Conservation (phyloP, 2,888 invertebrate genomes). For the Belgica antarctica region DNA sequence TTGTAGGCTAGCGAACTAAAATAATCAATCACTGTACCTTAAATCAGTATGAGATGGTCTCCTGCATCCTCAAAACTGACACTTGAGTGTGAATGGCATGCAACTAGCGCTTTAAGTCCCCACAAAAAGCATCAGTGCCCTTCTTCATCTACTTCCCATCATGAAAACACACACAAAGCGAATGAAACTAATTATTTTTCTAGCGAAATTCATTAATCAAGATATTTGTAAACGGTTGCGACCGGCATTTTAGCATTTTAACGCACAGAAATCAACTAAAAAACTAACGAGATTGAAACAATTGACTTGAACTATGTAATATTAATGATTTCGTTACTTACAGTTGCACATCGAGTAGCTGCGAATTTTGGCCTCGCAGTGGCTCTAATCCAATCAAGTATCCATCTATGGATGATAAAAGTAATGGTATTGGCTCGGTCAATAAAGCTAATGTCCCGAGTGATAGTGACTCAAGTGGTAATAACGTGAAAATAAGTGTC, state of each 20-base stretch:
- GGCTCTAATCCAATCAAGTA: constrained; percentile 46
- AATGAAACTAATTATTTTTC: constrained; percentile 8
- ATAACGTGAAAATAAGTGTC: constrained; percentile 34
- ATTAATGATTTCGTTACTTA: constrained; percentile 31
- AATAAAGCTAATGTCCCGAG: constrained; percentile 17
- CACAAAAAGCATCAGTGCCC: background rate
- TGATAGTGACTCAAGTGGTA: constrained; percentile 41
- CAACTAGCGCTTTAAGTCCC: background rate
- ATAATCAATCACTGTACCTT: constrained; percentile 7
- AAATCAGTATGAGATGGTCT: background rate
- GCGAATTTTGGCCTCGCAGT: constrained; percentile 65
- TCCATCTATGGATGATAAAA: constrained; percentile 15
- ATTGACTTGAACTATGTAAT: too few relatives aligned
- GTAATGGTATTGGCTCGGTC: background rate
- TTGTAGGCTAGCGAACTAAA: background rate
- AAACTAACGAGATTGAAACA: too few relatives aligned
- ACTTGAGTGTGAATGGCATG: constrained; percentile 1
- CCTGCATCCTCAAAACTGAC: too few relatives aligned
- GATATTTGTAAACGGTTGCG: background rate
- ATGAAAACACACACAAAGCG: too few relatives aligned
- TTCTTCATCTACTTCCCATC: too few relatives aligned
- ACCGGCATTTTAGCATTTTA: constrained; percentile 16
- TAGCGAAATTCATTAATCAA: background rate
- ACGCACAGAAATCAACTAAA: constrained; percentile 20
- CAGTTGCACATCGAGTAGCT: constrained; percentile 58